These are phyloP conservation scores for Chironomus striatipennis DNA, from an alignment of 1,140 invertebrate species.

Conservation along the genomic window DNA sequence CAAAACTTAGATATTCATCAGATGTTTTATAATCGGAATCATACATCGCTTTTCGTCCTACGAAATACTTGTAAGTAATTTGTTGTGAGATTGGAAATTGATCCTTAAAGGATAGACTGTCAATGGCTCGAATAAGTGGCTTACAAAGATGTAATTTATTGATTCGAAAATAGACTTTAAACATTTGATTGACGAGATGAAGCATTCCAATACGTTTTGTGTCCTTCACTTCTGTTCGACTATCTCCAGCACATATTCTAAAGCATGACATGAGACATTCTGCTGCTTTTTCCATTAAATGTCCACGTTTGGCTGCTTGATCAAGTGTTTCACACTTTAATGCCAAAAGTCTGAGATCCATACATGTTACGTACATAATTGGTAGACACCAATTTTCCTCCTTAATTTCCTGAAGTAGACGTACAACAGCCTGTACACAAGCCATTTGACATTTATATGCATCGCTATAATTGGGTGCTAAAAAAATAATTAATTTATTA, in stretches of 20 bases:
- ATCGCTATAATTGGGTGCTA: conserved; percentile 57
- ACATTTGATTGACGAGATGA: conserved; percentile 89
- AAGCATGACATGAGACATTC: conserved; percentile 92
- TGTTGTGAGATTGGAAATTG: conserved; percentile 78
- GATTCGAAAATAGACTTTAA: conserved; percentile 96
- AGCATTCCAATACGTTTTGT: conserved; percentile 96
- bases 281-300: conserved; percentile 86
- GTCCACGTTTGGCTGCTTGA: conserved; percentile 50
- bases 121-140: conserved; percentile 92
- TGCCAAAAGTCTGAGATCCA: conserved; percentile 80
- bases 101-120: conserved; percentile 81
- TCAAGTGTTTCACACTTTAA: conserved; percentile 58
- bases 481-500: conserved; percentile 41
- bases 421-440: conserved; percentile 70
- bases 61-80: conserved; percentile 94
- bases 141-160: conserved; percentile 96
- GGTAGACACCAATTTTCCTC: conserved; percentile 95
- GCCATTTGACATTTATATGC: conserved; percentile 72
- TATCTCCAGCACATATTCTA: conserved; percentile 91
- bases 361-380: conserved; percentile 78
- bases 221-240: conserved; percentile 63
- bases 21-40: conserved; percentile 91
- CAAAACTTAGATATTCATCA: conserved; percentile 84
- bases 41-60: conserved; percentile 95
- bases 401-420: conserved; percentile 77